A percentile compares a stretch with the other conserved stretches of the same genome.
These are phyloP conservation scores for Hippolais icterina DNA, from an alignment of 2,113 vertebrate genomes.

Conservation along the genomic window DNA sequence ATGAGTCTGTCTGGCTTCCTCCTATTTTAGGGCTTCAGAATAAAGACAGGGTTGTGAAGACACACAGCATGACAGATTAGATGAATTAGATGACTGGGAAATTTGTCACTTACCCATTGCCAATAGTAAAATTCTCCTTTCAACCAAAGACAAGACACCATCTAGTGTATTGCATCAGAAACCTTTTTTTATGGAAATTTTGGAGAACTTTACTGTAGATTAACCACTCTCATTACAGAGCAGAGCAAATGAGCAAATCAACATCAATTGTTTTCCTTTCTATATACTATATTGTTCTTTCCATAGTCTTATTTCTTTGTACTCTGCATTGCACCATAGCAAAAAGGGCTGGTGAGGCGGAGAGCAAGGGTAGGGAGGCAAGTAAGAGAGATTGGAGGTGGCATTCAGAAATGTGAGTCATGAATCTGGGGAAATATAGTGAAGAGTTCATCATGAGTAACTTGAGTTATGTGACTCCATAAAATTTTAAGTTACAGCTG, in stretches of 20 bases:
- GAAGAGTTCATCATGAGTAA: not conserved
- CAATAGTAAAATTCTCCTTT: not conserved
- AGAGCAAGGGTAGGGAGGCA: not conserved
- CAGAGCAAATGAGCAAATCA: not conserved
- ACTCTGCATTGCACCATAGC: not conserved
- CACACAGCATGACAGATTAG: not conserved
- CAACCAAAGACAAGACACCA: not conserved
- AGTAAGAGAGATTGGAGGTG: not conserved
- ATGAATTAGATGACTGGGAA: not conserved
- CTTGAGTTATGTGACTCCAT: not conserved
- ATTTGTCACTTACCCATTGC: not conserved
- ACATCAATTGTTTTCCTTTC: not conserved
- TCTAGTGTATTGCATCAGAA: not conserved
- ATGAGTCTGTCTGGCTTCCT: not conserved
- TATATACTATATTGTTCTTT: not conserved
- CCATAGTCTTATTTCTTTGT: not conserved
- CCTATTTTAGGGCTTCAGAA: not conserved
- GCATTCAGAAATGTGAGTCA: slow-evolving; percentile 19
- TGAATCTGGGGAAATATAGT: not conserved
- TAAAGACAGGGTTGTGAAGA: not conserved
- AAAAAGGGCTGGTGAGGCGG: not conserved
- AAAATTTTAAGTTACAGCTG: slow-evolving; percentile 18
- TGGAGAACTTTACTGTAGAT: not conserved
- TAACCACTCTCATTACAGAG: not conserved
- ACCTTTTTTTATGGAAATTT: not conserved